These are phyloP conservation scores for Calephelis virginiensis DNA, from an alignment of 1,140 invertebrate genomes.

Conservation along the genomic window DNA sequence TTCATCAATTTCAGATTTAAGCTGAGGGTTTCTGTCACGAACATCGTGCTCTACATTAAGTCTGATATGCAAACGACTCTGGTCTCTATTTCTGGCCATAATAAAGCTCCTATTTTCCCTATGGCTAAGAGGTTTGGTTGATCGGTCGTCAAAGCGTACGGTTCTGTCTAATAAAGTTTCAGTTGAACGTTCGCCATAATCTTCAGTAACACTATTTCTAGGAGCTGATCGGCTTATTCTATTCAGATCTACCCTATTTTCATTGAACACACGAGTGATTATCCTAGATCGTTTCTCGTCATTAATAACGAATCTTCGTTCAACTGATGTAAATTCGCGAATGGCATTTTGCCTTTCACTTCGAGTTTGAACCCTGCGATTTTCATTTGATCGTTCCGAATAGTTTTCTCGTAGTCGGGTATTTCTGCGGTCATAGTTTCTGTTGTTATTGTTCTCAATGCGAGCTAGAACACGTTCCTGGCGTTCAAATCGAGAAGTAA, in stretches of 20 bases:
- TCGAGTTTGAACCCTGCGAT: not conserved
- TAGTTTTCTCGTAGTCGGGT: not conserved
- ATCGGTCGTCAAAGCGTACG: not conserved
- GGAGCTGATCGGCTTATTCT: not conserved
- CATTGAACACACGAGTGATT: not conserved
- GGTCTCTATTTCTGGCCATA: not conserved
- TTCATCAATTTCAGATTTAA: not conserved
- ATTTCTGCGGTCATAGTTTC: not conserved
- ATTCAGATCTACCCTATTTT: conserved; percentile 1
- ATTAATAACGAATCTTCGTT: not conserved
- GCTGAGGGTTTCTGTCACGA: not conserved
- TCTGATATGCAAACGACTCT: not conserved
- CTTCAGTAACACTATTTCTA: not conserved
- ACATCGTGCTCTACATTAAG: not conserved
- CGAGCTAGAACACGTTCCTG: not conserved
- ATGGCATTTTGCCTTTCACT: not conserved
- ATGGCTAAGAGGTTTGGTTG: not conserved
- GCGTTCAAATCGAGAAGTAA: not conserved
- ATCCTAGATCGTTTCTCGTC: not conserved
- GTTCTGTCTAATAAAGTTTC: not conserved
- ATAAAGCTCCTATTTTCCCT: not conserved
- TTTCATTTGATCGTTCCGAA: not conserved
- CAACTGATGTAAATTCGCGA: not conserved
- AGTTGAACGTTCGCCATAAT: not conserved
- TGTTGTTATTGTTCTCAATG: not conserved